These are phyloP conservation scores for Volucella zonaria DNA, from an alignment of 2,888 invertebrate species.

Conservation along the genomic window DNA sequence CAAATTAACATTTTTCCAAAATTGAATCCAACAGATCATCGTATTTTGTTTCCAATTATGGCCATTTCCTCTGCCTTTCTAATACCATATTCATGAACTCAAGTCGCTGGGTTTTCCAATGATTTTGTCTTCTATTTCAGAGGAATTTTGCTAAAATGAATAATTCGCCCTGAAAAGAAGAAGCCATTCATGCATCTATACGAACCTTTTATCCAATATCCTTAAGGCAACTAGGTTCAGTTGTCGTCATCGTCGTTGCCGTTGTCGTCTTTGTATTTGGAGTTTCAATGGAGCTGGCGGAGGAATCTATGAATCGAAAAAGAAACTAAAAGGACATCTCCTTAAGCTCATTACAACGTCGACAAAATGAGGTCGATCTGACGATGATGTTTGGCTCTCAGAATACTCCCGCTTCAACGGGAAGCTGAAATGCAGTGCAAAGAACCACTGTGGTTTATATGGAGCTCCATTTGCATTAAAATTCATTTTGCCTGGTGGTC, in stretches of 20 bases:
- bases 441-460: slow-evolving; percentile 42
- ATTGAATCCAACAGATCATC: background rate
- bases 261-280: too few species aligned
- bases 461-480: slow-evolving; percentile 64
- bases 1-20: slow-evolving; percentile 2
- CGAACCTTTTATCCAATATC: slow-evolving; percentile 41
- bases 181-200: slow-evolving; percentile 34
- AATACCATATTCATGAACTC: slow-evolving; percentile 11
- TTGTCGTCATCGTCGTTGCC: background rate
- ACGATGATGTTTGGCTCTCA: slow-evolving; percentile 39
- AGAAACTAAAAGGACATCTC: background rate
- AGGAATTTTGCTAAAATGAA: slow-evolving; percentile 20
- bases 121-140: background rate
- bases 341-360: slow-evolving; percentile 55
- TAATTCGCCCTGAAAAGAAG: slow-evolving; percentile 11
- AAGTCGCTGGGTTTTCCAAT: slow-evolving; percentile 7
- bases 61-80: background rate
- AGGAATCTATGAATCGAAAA: slow-evolving; percentile 18
- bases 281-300: background rate
- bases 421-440: slow-evolving; percentile 34
- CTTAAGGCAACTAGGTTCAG: slow-evolving; percentile 17
- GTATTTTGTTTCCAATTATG: background rate
- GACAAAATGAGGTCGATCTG: slow-evolving; percentile 59
- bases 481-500: slow-evolving; percentile 49
- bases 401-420: background rate